Evolutionary conservation across 2,797 vertebrate genomes (phyloP), one percentile per base, ranked within the genome.

Genomic region (Enteromius thamalakanensis): DNA sequence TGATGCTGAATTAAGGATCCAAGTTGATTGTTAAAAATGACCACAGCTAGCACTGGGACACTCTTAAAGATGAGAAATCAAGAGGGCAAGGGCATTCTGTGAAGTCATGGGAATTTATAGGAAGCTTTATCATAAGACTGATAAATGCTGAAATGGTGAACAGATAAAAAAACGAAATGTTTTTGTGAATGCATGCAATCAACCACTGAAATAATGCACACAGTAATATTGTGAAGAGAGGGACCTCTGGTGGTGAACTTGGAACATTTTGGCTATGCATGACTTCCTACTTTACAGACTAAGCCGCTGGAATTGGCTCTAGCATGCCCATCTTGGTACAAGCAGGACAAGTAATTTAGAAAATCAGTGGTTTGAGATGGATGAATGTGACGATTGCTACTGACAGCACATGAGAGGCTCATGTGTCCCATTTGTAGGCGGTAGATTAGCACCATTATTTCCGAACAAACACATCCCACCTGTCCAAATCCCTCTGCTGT

Each of bases 401-500:
- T 92, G 90, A 93, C 90, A 92, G 92, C 89, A 90, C 88, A 87
- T 88, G 89, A 90, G 88, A 83, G 79, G 92, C 90, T 89, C 86
- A 72, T 88, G 88, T 89, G 93, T 94, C 89, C 26, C 88, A 90
- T 93, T 89, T 88, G 84, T 7, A 69, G 92, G 85, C 83, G 76
- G 55, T 91, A 92, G 90, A 91, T 91, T 94, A 94, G 92, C 95
- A 90, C 89, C 92, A 94, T 95, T 94, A 94, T 95, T 94, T 94
- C 92, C 95, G 92, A 95, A 92, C 93, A 92, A 82, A 91, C 87
- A 85, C 85, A 89, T 85, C 72, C 92, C 94, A 96, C 94, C 96
- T 96, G 95, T 96, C 94, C 90, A 91, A 90, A 93, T 92, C 91
- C 70, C 93, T 95, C 93, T 94, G 84, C 89, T 83, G 87, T 92